Conservation (phyloP, 2,888 invertebrate genomes). For the Stratiomys singularior region DNA sequence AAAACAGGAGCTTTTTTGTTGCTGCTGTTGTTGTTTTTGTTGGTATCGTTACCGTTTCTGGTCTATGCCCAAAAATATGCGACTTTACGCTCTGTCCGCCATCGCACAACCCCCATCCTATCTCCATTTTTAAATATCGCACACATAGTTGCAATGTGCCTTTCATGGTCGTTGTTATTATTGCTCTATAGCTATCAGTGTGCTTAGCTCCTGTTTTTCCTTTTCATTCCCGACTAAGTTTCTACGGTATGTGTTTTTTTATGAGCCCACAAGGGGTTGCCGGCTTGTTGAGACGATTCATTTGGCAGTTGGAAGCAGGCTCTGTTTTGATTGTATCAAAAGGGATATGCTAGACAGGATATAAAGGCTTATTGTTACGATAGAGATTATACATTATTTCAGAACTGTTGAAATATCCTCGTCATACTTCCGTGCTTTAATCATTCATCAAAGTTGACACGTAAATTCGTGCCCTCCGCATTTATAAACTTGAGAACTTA, state of each 20-base stretch:
- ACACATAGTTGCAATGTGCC: slow-evolving; percentile 50
- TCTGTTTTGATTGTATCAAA: too few species aligned
- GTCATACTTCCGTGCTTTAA: too few species aligned
- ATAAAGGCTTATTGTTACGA: background rate
- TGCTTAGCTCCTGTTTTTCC: slow-evolving; percentile 27
- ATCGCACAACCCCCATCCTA: slow-evolving; percentile 22
- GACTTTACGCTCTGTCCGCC: slow-evolving; percentile 34
- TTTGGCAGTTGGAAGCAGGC: background rate
- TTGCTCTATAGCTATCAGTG: slow-evolving; percentile 19
- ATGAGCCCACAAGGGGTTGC: background rate
- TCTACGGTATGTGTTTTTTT: background rate
- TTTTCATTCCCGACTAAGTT: slow-evolving; percentile 11
- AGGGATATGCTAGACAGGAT: too few species aligned
- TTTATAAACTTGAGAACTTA: too few species aligned
- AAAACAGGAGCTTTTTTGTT: slow-evolving; percentile 44
- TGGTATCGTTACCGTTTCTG: slow-evolving; percentile 36
- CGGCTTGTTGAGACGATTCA: background rate
- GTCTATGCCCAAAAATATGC: slow-evolving; percentile 50
- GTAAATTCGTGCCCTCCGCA: too few species aligned
- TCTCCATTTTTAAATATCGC: slow-evolving; percentile 50
- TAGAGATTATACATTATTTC: too few species aligned
- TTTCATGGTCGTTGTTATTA: slow-evolving; percentile 44
- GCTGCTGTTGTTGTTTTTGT: slow-evolving; percentile 31
- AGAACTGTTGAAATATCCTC: background rate
- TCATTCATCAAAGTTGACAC: too few species aligned